Evolutionary conservation across 1,140 invertebrate species (phyloP), one percentile per base, ranked within the genome.

Genomic region (Formica exsecta): DNA sequence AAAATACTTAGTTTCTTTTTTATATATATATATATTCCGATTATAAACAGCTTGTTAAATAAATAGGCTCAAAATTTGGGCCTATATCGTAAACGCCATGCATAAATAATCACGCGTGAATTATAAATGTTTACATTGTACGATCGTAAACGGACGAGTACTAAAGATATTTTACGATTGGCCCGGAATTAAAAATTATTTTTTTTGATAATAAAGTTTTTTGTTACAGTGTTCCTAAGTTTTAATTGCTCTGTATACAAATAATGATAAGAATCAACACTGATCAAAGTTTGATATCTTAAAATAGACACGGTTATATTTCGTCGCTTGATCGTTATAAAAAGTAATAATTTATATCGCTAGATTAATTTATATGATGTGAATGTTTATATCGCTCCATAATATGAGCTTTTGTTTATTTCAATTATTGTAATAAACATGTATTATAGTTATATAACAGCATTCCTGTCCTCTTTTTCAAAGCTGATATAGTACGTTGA

Each of bases 271-370:
- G 16, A 38, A 48, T 48, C 8, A 61, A 9, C 5, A 11, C 25
- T 32, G 5, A 61, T 61, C 9, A 59, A 25, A 38, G 36, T n/a
- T 64, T 64, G 19, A 76, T 62, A 77, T 48, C 44, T 76, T 3
- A 25, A 8, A 65, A 13, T n/a, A n/a, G 16, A 75, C 13, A 29
- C 13, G 0, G 19, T 13, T 62, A 29, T 13, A 44, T 7, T n/a
- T 25, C 32, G 9, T 25, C 11, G 3, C 1, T 74, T 75, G 29
- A 11, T 36, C 9, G 4, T 6, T 57, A 7, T 16, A 68, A 57
- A 74, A 74, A 57, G 13, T 73, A 51, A n/a, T 19, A 8, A 51
- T 51, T 16, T 51, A 19, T 19, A 13, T 3, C 3, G 11, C 8
- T 44, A 0, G 11, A 48, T 62, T 57, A 7, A 59, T 57, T 16